Evolutionary conservation across 2,888 invertebrate genomes (phyloP), one percentile per base, ranked within the genome.

Genomic region (Harpalus rubripes): DNA sequence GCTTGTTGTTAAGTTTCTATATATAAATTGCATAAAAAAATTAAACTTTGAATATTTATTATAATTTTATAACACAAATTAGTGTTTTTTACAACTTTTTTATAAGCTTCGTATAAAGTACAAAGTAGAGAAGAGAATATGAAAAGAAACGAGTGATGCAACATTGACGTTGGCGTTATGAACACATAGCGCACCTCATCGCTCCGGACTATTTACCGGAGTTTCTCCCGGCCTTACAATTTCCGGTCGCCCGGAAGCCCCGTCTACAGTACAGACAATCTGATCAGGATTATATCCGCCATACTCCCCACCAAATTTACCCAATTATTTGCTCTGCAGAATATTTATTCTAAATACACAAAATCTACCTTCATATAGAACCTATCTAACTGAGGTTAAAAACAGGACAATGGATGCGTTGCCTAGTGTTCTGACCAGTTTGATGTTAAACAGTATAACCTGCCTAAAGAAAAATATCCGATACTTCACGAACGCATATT

Each of bases 281-380:
- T 65, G 82, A 82, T 82, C 82, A 82, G 15, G 82, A 82, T 82
- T 32, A 82, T 82, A 72, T 82, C 82, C 82, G 82, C 32, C 16
- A 18, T 65, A 12, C 4, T 15, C 79, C 58, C 68, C n/a, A 68
- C 39, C 32, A 68, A 32, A 68, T 32, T 68, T 68, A 68, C 26
- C 68, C 12, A 68, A 68, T 68, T 68, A 68, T 68, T 68, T 68
- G 32, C n/a, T 39, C 44, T 52, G 12, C 44, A 12, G 44, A 52
- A 52, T 52, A 52, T 52, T 52, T 12, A 10, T 52, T 52, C 12
- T 52, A 52, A 52, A 52, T 52, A 52, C 6, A 52, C 32, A 32
- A 32, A 32, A 32, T 32, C 32, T 32, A 32, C 6, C 32, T 32
- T 32, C 32, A 32, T 32, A 5, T 32, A 1, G 32, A 4, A 32